phyloP scores from a whole-genome alignment of 2,113 vertebrate species.

The Ctenodactylus gundi region DNA sequence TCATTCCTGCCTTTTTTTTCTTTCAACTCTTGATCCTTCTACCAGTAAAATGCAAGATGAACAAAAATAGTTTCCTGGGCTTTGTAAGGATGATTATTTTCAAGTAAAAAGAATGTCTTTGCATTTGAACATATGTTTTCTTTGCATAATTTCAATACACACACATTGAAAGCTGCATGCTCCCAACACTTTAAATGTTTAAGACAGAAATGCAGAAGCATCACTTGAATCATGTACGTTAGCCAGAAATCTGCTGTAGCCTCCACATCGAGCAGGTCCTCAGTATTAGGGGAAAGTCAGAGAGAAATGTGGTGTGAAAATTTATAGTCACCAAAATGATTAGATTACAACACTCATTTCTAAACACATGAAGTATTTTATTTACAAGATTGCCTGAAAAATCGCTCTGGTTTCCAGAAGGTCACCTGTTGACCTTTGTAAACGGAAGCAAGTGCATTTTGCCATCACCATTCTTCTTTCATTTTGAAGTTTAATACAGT shows the following conservation, averaged over 20 bases:
- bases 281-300: neutral
- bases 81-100: slow-evolving; percentile 1
- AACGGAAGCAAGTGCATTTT: slow-evolving; percentile 66
- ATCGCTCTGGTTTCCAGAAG: slow-evolving; percentile 53
- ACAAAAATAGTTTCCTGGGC: neutral
- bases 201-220: neutral
- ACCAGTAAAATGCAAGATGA: neutral
- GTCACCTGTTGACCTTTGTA: slow-evolving; percentile 69
- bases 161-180: slow-evolving; percentile 20
- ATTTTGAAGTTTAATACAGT: slow-evolving; percentile 73
- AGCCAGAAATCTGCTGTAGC: neutral
- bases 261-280: neutral
- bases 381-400: slow-evolving; percentile 71
- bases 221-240: neutral
- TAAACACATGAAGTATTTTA: slow-evolving; percentile 72
- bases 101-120: slow-evolving; percentile 5
- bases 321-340: slow-evolving; percentile 73
- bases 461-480: slow-evolving; percentile 59
- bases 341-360: slow-evolving; percentile 68
- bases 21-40: neutral
- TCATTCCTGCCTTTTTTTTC: neutral
- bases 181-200: neutral
- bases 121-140: neutral
- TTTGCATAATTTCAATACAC: neutral
- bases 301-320: slow-evolving; percentile 51